Conservation (phyloP, 2,113 vertebrate species). For the Girardinichthys multiradiatus region DNA sequence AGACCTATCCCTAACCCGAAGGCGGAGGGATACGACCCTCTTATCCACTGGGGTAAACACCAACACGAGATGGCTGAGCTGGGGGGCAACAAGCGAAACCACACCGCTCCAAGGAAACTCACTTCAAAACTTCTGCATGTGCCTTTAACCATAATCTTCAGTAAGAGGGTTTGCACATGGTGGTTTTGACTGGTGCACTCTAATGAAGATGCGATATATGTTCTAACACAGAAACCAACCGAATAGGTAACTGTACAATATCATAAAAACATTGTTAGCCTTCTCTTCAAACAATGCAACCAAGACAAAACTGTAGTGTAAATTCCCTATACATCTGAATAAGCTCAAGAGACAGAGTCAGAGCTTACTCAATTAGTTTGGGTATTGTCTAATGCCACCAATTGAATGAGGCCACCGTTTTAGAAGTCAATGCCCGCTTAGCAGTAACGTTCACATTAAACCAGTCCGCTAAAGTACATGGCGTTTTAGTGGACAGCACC, state of each 20-base stretch:
- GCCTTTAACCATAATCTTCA: no score
- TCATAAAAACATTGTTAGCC: not conserved
- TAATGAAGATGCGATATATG: no score
- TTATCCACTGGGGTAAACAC: no score
- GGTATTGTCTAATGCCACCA: not conserved
- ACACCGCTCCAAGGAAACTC: no score
- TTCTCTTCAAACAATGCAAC: not conserved
- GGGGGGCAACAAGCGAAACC: no score
- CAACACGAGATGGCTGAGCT: no score
- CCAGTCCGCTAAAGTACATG: constrained; percentile 36
- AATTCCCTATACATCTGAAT: not conserved
- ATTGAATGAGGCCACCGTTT: constrained; percentile 20
- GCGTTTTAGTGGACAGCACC: constrained; percentile 29
- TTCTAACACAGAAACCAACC: no score
- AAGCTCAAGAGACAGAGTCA: not conserved
- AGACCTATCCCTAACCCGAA: no score
- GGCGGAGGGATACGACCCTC: no score
- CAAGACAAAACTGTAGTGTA: not conserved
- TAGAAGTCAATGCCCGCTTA: constrained; percentile 25
- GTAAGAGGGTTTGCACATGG: no score
- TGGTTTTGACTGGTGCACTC: no score
- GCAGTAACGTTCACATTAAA: constrained; percentile 32
- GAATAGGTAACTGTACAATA: not conserved
- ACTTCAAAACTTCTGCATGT: no score
- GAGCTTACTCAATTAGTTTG: constrained; percentile 1